A percentile compares a stretch with the other conserved stretches of the same genome.
These are phyloP conservation scores for Dreissena polymorpha DNA, from an alignment of 1,140 invertebrate species.

Conservation along the genomic window DNA sequence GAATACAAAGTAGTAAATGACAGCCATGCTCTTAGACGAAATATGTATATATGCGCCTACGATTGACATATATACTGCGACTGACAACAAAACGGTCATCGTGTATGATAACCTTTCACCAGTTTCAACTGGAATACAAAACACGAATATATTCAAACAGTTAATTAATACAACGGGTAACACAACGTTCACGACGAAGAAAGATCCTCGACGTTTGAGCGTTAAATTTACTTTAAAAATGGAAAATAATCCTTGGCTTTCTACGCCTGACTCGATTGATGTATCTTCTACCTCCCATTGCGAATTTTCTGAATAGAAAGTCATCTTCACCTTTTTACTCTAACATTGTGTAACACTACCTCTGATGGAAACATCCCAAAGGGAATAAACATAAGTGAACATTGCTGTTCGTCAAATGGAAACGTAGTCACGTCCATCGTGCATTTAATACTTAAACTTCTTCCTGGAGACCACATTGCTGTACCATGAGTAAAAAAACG, in stretches of 20 bases:
- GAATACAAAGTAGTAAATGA: conserved; percentile 10
- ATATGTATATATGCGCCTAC: conserved; percentile 12
- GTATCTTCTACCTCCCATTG: neutral
- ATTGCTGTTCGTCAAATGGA: conserved; percentile 8
- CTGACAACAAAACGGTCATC: conserved; percentile 26
- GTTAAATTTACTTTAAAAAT: neutral
- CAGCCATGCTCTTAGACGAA: neutral
- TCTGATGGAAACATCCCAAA: neutral
- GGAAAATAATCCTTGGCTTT: neutral
- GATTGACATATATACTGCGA: conserved; percentile 40
- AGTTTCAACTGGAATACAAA: conserved; percentile 29
- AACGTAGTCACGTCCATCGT: conserved; percentile 1
- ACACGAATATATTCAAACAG: conserved; percentile 22
- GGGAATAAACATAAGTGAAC: neutral
- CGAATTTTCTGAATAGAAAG: neutral
- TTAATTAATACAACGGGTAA: conserved; percentile 6
- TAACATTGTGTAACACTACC: neutral
- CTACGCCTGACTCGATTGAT: neutral
- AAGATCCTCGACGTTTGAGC: neutral
- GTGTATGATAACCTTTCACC: conserved; percentile 35
- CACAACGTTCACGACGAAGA: conserved; percentile 7
- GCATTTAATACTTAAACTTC: neutral
- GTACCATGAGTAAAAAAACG: neutral
- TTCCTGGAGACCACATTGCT: conserved; percentile 2
- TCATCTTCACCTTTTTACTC: neutral